Percentiles rank a stretch among this genome's conserved stretches.
phyloP scores from a whole-genome alignment of 1,140 invertebrate genomes.

The Neodiprion fabricii region DNA sequence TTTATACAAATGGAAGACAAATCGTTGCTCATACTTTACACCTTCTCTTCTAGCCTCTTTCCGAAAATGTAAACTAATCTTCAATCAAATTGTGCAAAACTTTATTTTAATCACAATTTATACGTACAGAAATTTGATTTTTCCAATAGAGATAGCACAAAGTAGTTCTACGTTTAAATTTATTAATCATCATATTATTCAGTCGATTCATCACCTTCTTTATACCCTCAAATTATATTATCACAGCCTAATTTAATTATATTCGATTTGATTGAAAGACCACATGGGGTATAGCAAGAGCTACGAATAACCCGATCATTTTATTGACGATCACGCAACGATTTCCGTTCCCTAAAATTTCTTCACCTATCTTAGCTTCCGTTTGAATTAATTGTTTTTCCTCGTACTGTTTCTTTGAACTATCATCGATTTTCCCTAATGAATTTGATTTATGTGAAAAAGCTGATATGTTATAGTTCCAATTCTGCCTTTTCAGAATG shows the following conservation, averaged over 20 bases:
- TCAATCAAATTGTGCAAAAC: too few relatives aligned
- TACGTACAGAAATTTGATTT: too few relatives aligned
- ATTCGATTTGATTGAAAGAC: slow-evolving; percentile 19
- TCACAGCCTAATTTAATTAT: not conserved
- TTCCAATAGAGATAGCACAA: too few relatives aligned
- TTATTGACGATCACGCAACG: slow-evolving; percentile 12
- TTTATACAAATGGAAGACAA: too few relatives aligned
- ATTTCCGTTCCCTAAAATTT: not conserved
- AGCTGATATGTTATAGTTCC: not conserved
- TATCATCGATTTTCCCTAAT: not conserved
- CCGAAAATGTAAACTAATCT: too few relatives aligned
- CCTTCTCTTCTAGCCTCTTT: too few relatives aligned
- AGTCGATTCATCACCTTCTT: not conserved
- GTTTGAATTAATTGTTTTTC: not conserved
- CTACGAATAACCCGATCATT: slow-evolving; percentile 22
- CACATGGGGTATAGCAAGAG: slow-evolving; percentile 29
- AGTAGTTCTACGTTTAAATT: not conserved
- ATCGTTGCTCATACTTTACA: too few relatives aligned
- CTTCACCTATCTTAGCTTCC: not conserved
- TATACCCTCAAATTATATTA: not conserved
- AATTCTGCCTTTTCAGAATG: not conserved
- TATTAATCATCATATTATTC: not conserved
- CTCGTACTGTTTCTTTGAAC: not conserved
- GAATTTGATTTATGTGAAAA: not conserved
- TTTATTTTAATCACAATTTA: too few relatives aligned